Evolutionary conservation across 1,140 invertebrate species (phyloP).

Genomic region (Elymnias hypermnestra): DNA sequence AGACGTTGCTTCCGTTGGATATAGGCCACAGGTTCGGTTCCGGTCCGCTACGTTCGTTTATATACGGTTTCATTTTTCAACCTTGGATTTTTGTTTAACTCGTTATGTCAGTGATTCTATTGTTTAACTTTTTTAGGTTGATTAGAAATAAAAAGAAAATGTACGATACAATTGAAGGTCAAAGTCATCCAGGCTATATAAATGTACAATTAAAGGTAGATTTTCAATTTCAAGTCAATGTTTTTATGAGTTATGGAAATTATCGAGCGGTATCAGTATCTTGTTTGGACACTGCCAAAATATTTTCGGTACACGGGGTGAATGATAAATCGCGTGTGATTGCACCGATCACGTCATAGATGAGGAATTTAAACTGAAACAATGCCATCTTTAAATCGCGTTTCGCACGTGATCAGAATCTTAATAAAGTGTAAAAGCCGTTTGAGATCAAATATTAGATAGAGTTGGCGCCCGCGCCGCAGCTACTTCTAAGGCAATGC

Average conservation of each 20-base stretch:
- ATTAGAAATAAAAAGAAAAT: constrained; percentile 13
- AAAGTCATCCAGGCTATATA: neutral
- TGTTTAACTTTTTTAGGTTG: constrained; percentile 37
- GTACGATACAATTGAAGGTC: neutral
- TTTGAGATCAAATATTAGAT: constrained; percentile 26
- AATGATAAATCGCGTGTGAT: constrained; percentile 32
- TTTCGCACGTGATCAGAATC: constrained; percentile 48
- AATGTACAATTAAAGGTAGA: neutral
- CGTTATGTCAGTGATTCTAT: constrained; percentile 47
- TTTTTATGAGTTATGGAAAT: too few species aligned
- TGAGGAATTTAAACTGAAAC: constrained; percentile 60
- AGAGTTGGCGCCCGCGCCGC: constrained; percentile 15
- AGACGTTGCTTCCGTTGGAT: constrained; percentile 55
- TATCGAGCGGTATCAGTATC: constrained; percentile 13
- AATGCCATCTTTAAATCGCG: constrained; percentile 55
- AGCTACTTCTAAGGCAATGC: constrained; percentile 1
- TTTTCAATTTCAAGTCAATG: neutral
- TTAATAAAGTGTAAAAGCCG: constrained; percentile 22
- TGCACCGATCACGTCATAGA: constrained; percentile 57
- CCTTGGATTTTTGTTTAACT: constrained; percentile 50
- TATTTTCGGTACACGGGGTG: constrained; percentile 24
- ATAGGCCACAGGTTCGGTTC: constrained; percentile 53
- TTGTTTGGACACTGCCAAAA: constrained; percentile 30
- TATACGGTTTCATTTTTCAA: constrained; percentile 58
- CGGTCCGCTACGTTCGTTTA: constrained; percentile 52